A percentile compares a stretch with the other conserved stretches of the same genome.
Conservation (phyloP, 2,113 vertebrate species). For the Spea bombifrons region DNA sequence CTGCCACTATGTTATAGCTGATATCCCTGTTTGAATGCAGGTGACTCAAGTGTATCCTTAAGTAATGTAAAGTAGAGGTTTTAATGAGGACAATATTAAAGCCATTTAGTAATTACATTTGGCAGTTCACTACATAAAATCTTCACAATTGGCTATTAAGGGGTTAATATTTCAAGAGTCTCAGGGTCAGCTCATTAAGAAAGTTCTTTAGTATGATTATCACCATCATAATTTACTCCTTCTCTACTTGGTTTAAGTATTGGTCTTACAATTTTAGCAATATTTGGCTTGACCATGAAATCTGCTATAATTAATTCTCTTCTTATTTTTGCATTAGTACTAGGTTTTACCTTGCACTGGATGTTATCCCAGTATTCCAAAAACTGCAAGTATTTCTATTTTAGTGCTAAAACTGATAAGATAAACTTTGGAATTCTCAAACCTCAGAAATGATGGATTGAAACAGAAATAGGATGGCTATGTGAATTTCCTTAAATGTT, state of each 20-base stretch:
- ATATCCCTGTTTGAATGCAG: too few relatives aligned
- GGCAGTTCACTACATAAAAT: too few relatives aligned
- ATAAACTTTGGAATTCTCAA: not conserved
- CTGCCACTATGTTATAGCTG: too few relatives aligned
- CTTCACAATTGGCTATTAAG: too few relatives aligned
- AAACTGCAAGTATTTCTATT: conserved; percentile 46
- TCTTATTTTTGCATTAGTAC: conserved; percentile 33
- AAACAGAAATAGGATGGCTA: not conserved
- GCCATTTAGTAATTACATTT: too few relatives aligned
- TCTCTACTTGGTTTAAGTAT: conserved; percentile 15
- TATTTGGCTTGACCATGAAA: conserved; percentile 7
- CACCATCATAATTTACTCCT: conserved; percentile 21
- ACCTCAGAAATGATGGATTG: not conserved
- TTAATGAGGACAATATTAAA: too few relatives aligned
- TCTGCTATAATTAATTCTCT: conserved; percentile 23
- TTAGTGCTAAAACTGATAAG: conserved; percentile 34
- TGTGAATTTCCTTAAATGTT: too few relatives aligned
- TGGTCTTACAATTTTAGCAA: conserved; percentile 14
- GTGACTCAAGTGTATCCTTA: too few relatives aligned
- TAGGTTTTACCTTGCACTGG: conserved; percentile 48
- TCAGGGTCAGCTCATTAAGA: too few relatives aligned
- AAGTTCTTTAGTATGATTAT: too few relatives aligned
- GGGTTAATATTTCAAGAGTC: too few relatives aligned
- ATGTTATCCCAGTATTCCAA: conserved; percentile 48
- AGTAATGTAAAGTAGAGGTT: too few relatives aligned